These are phyloP conservation scores for Andrena chrysosceles DNA, from an alignment of 2,888 invertebrate species.

Conservation along the genomic window DNA sequence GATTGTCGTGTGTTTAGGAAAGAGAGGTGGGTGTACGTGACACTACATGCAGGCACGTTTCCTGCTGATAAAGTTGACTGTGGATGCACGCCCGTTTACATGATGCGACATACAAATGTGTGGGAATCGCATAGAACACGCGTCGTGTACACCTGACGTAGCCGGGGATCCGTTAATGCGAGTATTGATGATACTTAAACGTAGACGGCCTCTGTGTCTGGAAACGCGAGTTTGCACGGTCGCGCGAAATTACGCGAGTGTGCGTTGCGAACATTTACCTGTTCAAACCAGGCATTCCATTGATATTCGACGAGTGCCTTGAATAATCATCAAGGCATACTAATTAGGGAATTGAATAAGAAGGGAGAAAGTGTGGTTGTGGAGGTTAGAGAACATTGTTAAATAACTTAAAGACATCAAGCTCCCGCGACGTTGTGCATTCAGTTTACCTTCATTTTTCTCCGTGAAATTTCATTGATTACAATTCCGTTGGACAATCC, in stretches of 20 bases:
- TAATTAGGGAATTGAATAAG: not conserved
- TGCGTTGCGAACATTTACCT: too few relatives aligned
- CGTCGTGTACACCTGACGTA: not conserved
- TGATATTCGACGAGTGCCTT: too few relatives aligned
- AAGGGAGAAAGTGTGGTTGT: not conserved
- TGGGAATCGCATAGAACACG: conserved; percentile 4
- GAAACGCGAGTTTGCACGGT: too few relatives aligned
- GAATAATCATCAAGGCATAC: not conserved
- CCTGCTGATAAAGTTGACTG: conserved; percentile 4
- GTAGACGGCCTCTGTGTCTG: not conserved
- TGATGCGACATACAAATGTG: conserved; percentile 5
- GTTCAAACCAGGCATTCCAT: too few relatives aligned
- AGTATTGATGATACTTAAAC: conserved; percentile 4
- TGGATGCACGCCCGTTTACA: not conserved
- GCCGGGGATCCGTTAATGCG: not conserved
- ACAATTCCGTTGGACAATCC: not conserved
- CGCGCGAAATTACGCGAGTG: too few relatives aligned
- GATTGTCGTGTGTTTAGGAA: conserved; percentile 64
- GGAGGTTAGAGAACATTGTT: too few relatives aligned
- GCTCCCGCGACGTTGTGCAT: too few relatives aligned
- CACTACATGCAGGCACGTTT: conserved; percentile 24
- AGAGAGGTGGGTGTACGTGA: conserved; percentile 50
- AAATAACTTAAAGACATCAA: too few relatives aligned
- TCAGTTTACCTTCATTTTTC: too few relatives aligned
- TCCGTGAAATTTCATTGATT: not conserved